These are phyloP conservation scores for Steinernema carpocapsae DNA, from an alignment of 2,888 invertebrate genomes.

Conservation along the genomic window DNA sequence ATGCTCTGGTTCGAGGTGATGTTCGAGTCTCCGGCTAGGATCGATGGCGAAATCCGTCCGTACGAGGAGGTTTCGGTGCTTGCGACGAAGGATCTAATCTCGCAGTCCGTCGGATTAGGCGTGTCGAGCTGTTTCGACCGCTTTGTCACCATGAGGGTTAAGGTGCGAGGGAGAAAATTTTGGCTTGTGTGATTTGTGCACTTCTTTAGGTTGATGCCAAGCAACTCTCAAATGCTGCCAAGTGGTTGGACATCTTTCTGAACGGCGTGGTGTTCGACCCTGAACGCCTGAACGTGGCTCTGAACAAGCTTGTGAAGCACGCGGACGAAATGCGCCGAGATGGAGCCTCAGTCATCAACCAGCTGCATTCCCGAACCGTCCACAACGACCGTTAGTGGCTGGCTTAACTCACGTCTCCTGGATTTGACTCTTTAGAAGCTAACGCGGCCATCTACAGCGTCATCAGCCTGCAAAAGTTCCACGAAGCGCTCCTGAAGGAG, in stretches of 20 bases:
- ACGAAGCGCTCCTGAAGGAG: slow-evolving; percentile 40
- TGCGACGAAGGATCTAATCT: slow-evolving; percentile 71
- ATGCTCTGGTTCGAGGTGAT: slow-evolving; percentile 80
- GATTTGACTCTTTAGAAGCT: slow-evolving; percentile 51
- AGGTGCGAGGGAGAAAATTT: slow-evolving; percentile 44
- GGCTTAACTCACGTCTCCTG: neutral
- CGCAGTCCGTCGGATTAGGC: slow-evolving; percentile 57
- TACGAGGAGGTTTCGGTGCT: slow-evolving; percentile 81
- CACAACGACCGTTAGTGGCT: slow-evolving; percentile 1
- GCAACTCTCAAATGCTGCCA: slow-evolving; percentile 79
- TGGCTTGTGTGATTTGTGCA: slow-evolving; percentile 22
- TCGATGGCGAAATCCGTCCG: slow-evolving; percentile 69
- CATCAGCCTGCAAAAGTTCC: slow-evolving; percentile 58
- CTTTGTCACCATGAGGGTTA: slow-evolving; percentile 54
- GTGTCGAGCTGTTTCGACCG: slow-evolving; percentile 55
- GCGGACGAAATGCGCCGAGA: slow-evolving; percentile 78
- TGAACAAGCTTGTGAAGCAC: slow-evolving; percentile 82
- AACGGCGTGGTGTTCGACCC: slow-evolving; percentile 78
- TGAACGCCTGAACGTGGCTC: slow-evolving; percentile 80
- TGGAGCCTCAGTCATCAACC: slow-evolving; percentile 1
- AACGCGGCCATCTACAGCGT: slow-evolving; percentile 55
- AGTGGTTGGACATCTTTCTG: slow-evolving; percentile 80
- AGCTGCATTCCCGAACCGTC: neutral
- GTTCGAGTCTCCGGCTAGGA: slow-evolving; percentile 77
- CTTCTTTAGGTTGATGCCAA: slow-evolving; percentile 77